Base-by-base conservation (phyloP, 1,140 invertebrate genomes). In the Drosophila rufa region DNA sequence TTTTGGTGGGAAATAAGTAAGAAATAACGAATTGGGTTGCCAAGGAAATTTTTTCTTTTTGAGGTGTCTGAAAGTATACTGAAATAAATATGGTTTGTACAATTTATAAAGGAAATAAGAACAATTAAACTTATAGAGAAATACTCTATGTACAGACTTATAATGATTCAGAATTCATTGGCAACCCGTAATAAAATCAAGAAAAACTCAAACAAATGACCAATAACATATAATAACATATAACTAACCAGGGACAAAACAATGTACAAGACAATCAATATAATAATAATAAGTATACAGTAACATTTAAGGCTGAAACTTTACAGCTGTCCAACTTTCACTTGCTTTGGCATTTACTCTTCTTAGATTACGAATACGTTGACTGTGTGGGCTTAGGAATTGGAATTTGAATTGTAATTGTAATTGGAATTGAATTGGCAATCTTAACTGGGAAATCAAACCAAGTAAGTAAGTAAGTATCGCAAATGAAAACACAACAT, bases 401-500 rank as follows among this genome's bases (percentile, higher is more conserved):
- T 79, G 57, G 45, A 64, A 43, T 79, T 77, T 59, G 45, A 78
- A 11, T 73, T 65, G 67, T 65, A 76, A 75, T 68, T 86, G 65
- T 65, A 71, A 75, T 68, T 86, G 65, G 43, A 83, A 61, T 80
- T 71, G 55, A 66, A 71, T 71, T 80, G 64, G 83, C 61, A 83
- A 61, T 85, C 62, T 59, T 69, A 77, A 74, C 65, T 85, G 46
- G 75, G 75, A 85, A 89, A 80, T 80, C 43, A 81, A 91, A 91
- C 74, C 70, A 80, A 89, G 59, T 73, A 76, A 81, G 62, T 71
- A 76, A 61, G 61, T 74, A 78, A 71, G 65, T 77, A 79, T 90
- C 75, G 82, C 82, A 90, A 90, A 82, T 90, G 60, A 91, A 79
- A 91, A 91, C 89, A 91, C 89, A 91, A 91, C 89, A 91, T 91